These are phyloP conservation scores for Meteorus colon DNA, from an alignment of 2,888 invertebrate species.

Conservation along the genomic window DNA sequence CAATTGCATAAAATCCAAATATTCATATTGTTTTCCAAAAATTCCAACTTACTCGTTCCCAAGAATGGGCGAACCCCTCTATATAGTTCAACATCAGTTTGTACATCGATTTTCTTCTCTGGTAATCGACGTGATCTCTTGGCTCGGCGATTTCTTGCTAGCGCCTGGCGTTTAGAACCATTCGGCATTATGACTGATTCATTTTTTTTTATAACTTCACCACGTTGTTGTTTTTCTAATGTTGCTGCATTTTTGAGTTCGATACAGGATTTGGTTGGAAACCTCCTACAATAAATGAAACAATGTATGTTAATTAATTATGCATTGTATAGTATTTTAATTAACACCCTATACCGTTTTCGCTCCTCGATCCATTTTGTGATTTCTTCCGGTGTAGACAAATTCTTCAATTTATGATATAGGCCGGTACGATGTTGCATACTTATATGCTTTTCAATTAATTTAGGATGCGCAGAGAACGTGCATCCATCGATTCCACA, in stretches of 20 bases:
- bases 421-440: conserved; percentile 90
- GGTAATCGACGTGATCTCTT: conserved; percentile 68
- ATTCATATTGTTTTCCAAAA: background rate
- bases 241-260: conserved; percentile 78
- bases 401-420: conserved; percentile 84
- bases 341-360: conserved; percentile 74
- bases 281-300: conserved; percentile 75
- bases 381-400: conserved; percentile 87
- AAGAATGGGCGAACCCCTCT: conserved; percentile 28
- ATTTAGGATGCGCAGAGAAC: conserved; percentile 85
- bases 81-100: conserved; percentile 3
- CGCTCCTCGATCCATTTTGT: conserved; percentile 89
- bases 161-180: conserved; percentile 43
- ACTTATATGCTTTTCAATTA: conserved; percentile 86
- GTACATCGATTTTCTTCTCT: background rate
- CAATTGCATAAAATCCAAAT: background rate
- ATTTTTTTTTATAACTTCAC: conserved; percentile 80
- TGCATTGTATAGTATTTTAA: conserved; percentile 9
- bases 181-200: conserved; percentile 52
- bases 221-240: conserved; percentile 82
- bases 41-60: conserved; percentile 24
- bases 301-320: background rate
- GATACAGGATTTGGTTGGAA: conserved; percentile 83
- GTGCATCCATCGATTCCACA: conserved; percentile 88
- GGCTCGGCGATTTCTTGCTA: conserved; percentile 71